These are phyloP conservation scores for Acrocera orbiculus DNA, from an alignment of 2,888 invertebrate genomes.

Conservation along the genomic window DNA sequence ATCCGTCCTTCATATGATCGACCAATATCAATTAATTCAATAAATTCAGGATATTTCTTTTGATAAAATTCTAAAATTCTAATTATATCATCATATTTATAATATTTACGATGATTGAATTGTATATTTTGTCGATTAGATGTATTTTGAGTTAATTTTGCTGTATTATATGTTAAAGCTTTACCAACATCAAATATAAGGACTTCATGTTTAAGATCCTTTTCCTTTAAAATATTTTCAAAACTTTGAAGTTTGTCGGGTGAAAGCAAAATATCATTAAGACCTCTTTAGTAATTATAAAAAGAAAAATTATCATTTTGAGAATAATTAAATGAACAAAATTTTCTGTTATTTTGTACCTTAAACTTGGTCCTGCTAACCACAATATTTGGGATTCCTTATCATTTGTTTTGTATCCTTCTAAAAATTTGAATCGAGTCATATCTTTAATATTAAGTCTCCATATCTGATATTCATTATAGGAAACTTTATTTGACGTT, in stretches of 20 bases:
- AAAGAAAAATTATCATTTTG: slow-evolving; percentile 4
- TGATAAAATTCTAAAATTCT: slow-evolving; percentile 51
- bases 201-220: slow-evolving; percentile 44
- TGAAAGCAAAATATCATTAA: slow-evolving; percentile 55
- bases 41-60: slow-evolving; percentile 42
- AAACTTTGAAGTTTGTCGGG: slow-evolving; percentile 37
- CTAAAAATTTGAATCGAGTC: slow-evolving; percentile 30
- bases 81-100: slow-evolving; percentile 50
- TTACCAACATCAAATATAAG: slow-evolving; percentile 58
- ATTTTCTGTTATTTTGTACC: slow-evolving; percentile 15
- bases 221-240: slow-evolving; percentile 36
- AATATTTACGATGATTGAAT: slow-evolving; percentile 34
- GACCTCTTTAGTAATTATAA: slow-evolving; percentile 21
- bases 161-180: slow-evolving; percentile 46
- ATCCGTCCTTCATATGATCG: slow-evolving; percentile 54
- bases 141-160: slow-evolving; percentile 22
- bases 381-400: slow-evolving; percentile 39
- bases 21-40: slow-evolving; percentile 52
- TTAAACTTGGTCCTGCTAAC: slow-evolving; percentile 38
- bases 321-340: background rate
- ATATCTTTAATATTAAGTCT: slow-evolving; percentile 32
- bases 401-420: slow-evolving; percentile 29
- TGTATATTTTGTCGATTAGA: slow-evolving; percentile 3
- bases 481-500: slow-evolving; percentile 19
- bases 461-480: slow-evolving; percentile 35